A percentile compares a stretch with the other conserved stretches of the same genome.
phyloP scores from a whole-genome alignment of 2,888 invertebrate species.

The Epistrophella euchroma region DNA sequence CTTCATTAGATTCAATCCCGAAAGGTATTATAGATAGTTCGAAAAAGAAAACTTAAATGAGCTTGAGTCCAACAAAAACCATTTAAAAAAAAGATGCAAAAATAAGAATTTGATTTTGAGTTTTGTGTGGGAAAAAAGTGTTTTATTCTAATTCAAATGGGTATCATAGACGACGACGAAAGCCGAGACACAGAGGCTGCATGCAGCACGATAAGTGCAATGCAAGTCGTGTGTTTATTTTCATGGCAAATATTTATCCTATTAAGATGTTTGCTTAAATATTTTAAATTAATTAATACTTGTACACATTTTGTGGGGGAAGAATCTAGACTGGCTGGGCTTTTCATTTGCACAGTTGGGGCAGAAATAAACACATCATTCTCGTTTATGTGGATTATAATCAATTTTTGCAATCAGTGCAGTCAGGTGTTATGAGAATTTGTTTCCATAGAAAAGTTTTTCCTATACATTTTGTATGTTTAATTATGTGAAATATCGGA shows the following conservation, averaged over 20 bases:
- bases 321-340: background rate
- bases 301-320: constrained; percentile 16
- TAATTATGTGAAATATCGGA: background rate
- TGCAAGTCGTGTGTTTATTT: constrained; percentile 32
- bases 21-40: constrained; percentile 2
- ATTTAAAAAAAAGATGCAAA: background rate
- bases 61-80: constrained; percentile 12
- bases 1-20: constrained; percentile 47
- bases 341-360: constrained; percentile 27
- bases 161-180: background rate
- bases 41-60: background rate
- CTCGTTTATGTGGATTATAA: background rate
- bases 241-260: constrained; percentile 54
- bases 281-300: constrained; percentile 33
- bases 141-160: constrained; percentile 28
- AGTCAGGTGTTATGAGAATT: background rate
- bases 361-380: constrained; percentile 14
- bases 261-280: constrained; percentile 50
- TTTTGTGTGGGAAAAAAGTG: constrained; percentile 28
- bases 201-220: constrained; percentile 6
- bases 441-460: background rate
- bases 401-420: background rate
- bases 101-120: constrained; percentile 49
- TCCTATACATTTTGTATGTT: background rate
- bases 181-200: background rate